Conservation (phyloP, 2,797 vertebrate genomes). For the Chelon labrosus region DNA sequence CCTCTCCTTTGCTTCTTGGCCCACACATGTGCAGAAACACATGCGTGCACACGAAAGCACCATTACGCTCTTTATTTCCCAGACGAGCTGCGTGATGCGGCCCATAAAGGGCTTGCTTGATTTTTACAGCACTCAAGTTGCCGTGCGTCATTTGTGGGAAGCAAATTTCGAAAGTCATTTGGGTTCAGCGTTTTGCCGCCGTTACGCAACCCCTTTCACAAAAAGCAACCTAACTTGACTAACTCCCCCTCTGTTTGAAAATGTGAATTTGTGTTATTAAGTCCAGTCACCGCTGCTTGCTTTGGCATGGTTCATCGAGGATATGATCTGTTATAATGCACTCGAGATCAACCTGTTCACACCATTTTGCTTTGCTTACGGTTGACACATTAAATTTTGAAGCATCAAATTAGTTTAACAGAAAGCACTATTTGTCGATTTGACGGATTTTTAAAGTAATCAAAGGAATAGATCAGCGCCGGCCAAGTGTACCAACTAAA, state of each 20-base stretch:
- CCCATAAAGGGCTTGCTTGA: conserved; percentile 56
- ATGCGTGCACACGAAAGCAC: conserved; percentile 38
- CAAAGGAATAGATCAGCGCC: neutral
- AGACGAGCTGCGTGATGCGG: conserved; percentile 21
- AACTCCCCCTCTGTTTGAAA: conserved; percentile 56
- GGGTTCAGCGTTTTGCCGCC: conserved; percentile 55
- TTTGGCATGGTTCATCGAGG: conserved; percentile 54
- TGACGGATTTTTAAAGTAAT: neutral
- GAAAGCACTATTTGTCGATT: neutral
- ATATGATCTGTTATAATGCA: conserved; percentile 45
- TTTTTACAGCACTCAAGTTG: conserved; percentile 73
- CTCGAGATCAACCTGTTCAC: conserved; percentile 8
- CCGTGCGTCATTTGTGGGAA: conserved; percentile 72
- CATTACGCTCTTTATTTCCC: conserved; percentile 63
- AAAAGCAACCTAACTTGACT: conserved; percentile 46
- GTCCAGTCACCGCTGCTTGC: conserved; percentile 57
- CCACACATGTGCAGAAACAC: conserved; percentile 20
- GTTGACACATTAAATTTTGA: conserved; percentile 26
- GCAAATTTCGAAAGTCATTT: conserved; percentile 68
- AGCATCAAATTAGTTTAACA: neutral
- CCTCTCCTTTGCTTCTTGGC: conserved; percentile 8
- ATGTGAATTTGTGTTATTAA: conserved; percentile 66
- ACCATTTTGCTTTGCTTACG: conserved; percentile 8
- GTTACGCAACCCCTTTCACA: conserved; percentile 51
- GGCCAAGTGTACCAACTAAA: too few species aligned